Evolutionary conservation across 2,797 vertebrate genomes (phyloP).

Genomic region (Orientallactaga sibirica): DNA sequence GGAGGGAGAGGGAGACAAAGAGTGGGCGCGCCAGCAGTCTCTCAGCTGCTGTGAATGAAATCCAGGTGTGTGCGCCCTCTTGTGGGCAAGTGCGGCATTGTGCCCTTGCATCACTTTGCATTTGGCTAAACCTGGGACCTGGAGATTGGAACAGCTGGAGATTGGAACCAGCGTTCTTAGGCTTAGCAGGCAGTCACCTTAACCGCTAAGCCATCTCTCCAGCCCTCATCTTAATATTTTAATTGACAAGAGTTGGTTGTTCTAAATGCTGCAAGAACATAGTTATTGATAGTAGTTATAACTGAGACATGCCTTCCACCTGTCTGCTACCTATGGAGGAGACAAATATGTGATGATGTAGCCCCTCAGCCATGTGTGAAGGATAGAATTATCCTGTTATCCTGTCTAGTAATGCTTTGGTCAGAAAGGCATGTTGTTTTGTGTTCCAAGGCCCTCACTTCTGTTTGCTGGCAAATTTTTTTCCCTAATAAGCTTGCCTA

Average conservation of each 20-base stretch:
- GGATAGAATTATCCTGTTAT: not conserved
- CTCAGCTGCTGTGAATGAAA: too few species aligned
- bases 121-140: too few species aligned
- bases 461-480: conserved; percentile 40
- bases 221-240: not conserved
- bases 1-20: too few species aligned
- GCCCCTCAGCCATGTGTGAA: not conserved
- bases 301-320: not conserved
- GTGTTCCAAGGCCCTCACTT: not conserved
- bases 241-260: not conserved
- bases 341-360: not conserved
- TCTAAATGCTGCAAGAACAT: not conserved
- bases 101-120: too few species aligned
- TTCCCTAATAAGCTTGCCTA: not conserved
- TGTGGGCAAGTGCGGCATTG: too few species aligned
- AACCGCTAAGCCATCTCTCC: too few species aligned
- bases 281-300: not conserved
- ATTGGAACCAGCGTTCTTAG: too few species aligned
- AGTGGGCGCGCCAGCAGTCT: too few species aligned
- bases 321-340: not conserved
- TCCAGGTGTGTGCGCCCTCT: too few species aligned
- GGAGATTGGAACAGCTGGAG: too few species aligned
- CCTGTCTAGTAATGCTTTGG: not conserved
- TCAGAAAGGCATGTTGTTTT: not conserved
- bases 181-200: too few species aligned